Base-by-base conservation (phyloP, 1,140 invertebrate species). In the Anoplophora glabripennis region DNA sequence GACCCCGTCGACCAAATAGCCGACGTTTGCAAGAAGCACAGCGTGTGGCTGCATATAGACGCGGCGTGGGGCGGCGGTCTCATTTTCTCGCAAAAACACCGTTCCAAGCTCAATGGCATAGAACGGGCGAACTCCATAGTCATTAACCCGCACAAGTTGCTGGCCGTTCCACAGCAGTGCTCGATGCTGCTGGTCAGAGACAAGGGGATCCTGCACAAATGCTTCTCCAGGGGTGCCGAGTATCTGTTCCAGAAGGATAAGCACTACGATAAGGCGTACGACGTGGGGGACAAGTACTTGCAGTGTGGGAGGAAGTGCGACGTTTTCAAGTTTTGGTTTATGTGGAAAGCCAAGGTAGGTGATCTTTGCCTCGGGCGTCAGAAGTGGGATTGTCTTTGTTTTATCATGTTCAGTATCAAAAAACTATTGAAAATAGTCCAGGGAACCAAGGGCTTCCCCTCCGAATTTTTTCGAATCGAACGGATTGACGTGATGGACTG, bases 11-110 rank as follows among this genome's bases (percentile, higher is more conserved):
- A 76, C 4, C 73, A 79, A 45, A 80, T 89, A 48, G 81, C 83
- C 14, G 77, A 82, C 51, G 75, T 89, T 37, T 88, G 86, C 70
- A 68, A 79, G 51, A 77, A 80, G 61, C 77, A 85, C 66, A 74
- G 77, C 11, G 66, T 88, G n/a, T 89, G 86, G 86, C 73, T 89
- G 18, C 87, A 89, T 71, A 81, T 86, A 12, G 87, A 89, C 72
- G 85, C 83, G 14, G 84, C 86, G 3, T 87, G 85, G 84, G 86
- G 85, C 57, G 85, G 86, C n/a, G 82, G 83, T n/a, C 73, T 82
- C 10, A 71, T 88, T 45, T 76, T 88, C 68, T 84, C 83, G 10
- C 72, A 74, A 33, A 82, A 79, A 68, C 75, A 86, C 70, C 71
- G 79, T 53, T 65, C 80, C 57, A 73, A 81, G 59, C 66, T 86